These are phyloP conservation scores for Neoascia interrupta DNA, from an alignment of 2,888 invertebrate genomes.

Conservation along the genomic window DNA sequence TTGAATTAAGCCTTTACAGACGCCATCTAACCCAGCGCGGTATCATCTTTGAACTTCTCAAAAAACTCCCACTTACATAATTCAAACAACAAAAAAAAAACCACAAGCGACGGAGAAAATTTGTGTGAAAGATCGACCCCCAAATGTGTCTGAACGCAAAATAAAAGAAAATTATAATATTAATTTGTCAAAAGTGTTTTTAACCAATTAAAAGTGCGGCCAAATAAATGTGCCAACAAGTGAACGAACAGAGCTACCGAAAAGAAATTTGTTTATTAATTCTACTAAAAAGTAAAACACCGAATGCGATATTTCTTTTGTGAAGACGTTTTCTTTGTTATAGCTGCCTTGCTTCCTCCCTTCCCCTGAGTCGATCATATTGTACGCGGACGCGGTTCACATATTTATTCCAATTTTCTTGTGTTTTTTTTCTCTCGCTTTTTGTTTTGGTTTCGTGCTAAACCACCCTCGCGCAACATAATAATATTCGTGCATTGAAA, in stretches of 20 bases:
- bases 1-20: no score
- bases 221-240: slow-evolving; percentile 3
- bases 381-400: slow-evolving; percentile 31
- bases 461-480: slow-evolving; percentile 32
- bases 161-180: background rate
- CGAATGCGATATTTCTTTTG: slow-evolving; percentile 39
- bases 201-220: slow-evolving; percentile 4
- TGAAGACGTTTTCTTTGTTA: slow-evolving; percentile 59
- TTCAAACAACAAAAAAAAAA: slow-evolving; percentile 54
- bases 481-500: background rate
- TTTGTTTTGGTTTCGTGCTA: slow-evolving; percentile 42
- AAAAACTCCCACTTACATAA: slow-evolving; percentile 54
- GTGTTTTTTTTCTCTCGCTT: slow-evolving; percentile 28
- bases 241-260: slow-evolving; percentile 30
- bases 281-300: slow-evolving; percentile 16
- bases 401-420: slow-evolving; percentile 32
- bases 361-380: slow-evolving; percentile 2
- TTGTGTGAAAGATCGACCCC: background rate
- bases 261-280: slow-evolving; percentile 30
- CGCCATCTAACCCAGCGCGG: slow-evolving; percentile 7
- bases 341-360: slow-evolving; percentile 18
- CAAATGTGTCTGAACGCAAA: slow-evolving; percentile 22
- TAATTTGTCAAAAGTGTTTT: no score
- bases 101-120: background rate
- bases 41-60: slow-evolving; percentile 11